phyloP scores from a whole-genome alignment of 1,140 invertebrate genomes.

The Atopsyche davidsoni region DNA sequence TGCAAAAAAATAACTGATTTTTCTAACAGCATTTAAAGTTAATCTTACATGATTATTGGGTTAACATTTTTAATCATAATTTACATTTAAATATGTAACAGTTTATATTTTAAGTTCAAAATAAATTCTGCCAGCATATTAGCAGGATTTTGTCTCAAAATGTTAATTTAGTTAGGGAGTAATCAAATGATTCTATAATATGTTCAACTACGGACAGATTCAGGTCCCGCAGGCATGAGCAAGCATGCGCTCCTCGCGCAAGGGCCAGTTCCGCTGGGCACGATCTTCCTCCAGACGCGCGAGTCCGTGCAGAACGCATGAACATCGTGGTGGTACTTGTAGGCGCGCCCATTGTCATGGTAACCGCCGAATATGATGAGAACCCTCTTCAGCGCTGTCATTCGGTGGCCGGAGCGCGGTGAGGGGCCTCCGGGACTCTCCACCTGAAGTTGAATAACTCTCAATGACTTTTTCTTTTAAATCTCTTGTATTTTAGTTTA shows the following conservation, averaged over 20 bases:
- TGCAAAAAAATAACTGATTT: constrained; percentile 26
- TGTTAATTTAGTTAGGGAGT: no score
- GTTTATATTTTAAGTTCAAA: background rate
- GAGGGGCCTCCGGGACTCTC: constrained; percentile 69
- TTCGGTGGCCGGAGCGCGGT: constrained; percentile 83
- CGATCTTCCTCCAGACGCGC: constrained; percentile 74
- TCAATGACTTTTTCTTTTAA: background rate
- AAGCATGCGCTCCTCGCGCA: constrained; percentile 52
- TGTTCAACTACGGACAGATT: constrained; percentile 38
- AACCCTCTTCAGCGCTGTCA: constrained; percentile 70
- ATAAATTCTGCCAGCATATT: background rate
- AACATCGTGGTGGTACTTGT: constrained; percentile 86
- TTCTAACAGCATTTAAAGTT: constrained; percentile 3
- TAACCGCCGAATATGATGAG: constrained; percentile 89
- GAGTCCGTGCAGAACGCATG: constrained; percentile 76
- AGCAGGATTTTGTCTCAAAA: no score
- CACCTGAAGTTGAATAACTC: constrained; percentile 31
- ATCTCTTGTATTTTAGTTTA: no score
- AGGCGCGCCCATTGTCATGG: constrained; percentile 81
- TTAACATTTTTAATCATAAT: background rate
- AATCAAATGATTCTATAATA: no score
- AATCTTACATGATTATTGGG: no score
- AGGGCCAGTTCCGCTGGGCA: constrained; percentile 59
- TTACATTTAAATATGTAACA: background rate
- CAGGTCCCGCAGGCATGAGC: constrained; percentile 38